Evolutionary conservation across 1,140 invertebrate genomes (phyloP).

Genomic region (Drosophila carrolli): DNA sequence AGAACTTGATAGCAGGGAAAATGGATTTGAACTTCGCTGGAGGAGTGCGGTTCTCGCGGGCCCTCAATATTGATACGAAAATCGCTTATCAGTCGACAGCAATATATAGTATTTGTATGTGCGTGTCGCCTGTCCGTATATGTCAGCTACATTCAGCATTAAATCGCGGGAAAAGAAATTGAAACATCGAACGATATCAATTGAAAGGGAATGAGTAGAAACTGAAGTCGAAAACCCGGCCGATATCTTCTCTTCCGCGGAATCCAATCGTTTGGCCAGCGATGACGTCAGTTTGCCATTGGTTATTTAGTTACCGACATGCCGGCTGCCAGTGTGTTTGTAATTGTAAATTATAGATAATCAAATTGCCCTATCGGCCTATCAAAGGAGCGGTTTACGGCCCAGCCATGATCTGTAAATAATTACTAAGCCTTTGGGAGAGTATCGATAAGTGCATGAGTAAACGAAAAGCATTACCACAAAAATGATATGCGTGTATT

Average conservation of each 20-base stretch:
- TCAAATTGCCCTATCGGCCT: conserved; percentile 23
- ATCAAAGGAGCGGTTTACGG: conserved; percentile 10
- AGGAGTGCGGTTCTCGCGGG: conserved; percentile 18
- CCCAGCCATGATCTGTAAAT: conserved; percentile 29
- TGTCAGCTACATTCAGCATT: conserved; percentile 20
- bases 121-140: not conserved
- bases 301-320: conserved; percentile 5
- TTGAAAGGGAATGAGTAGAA: conserved; percentile 4
- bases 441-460: not conserved
- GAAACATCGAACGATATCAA: conserved; percentile 31
- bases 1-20: conserved; percentile 69
- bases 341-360: conserved; percentile 42
- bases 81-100: conserved; percentile 36
- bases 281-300: conserved; percentile 38
- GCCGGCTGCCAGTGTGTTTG: conserved; percentile 27
- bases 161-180: conserved; percentile 15
- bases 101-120: conserved; percentile 6
- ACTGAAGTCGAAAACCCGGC: not conserved
- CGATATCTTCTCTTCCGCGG: conserved; percentile 26
- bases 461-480: conserved; percentile 1
- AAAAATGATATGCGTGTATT: not conserved
- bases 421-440: conserved; percentile 16
- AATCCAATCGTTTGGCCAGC: conserved; percentile 10
- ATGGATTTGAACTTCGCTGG: conserved; percentile 81
- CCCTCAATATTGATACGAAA: conserved; percentile 30